Percentiles rank a stretch among this genome's conserved stretches.
phyloP scores from a whole-genome alignment of 2,113 vertebrate genomes.

The Elephas maximus region DNA sequence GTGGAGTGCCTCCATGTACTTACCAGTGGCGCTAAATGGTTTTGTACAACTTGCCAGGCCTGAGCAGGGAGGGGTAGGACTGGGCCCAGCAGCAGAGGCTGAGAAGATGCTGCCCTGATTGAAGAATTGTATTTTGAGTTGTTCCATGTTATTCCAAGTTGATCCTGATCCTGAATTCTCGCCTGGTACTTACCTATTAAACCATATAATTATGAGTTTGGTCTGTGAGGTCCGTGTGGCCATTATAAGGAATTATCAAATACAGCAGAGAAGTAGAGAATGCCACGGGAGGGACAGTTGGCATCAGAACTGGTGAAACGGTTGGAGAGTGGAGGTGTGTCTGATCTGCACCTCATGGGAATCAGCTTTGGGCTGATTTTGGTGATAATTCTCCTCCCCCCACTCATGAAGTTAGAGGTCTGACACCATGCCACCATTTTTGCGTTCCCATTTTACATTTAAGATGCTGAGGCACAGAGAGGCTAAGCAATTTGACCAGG shows the following conservation, averaged over 20 bases:
- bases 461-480: neutral
- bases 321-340: neutral
- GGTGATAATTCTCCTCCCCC: neutral
- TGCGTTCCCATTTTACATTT: neutral
- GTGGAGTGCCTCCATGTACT: too few species aligned
- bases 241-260: neutral
- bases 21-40: too few species aligned
- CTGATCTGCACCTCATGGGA: too few species aligned
- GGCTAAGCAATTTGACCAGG: neutral
- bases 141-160: neutral
- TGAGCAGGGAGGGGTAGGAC: too few species aligned
- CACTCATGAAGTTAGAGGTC: neutral
- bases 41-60: too few species aligned
- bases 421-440: neutral
- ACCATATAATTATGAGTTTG: neutral
- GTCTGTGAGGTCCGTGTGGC: neutral
- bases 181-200: neutral
- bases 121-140: neutral
- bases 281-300: neutral
- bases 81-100: neutral
- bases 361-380: neutral
- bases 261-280: neutral
- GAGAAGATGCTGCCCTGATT: neutral
- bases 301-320: neutral
- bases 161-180: neutral